These are phyloP conservation scores for Eupsittula cactorum DNA, from an alignment of 2,113 vertebrate genomes.

Conservation along the genomic window DNA sequence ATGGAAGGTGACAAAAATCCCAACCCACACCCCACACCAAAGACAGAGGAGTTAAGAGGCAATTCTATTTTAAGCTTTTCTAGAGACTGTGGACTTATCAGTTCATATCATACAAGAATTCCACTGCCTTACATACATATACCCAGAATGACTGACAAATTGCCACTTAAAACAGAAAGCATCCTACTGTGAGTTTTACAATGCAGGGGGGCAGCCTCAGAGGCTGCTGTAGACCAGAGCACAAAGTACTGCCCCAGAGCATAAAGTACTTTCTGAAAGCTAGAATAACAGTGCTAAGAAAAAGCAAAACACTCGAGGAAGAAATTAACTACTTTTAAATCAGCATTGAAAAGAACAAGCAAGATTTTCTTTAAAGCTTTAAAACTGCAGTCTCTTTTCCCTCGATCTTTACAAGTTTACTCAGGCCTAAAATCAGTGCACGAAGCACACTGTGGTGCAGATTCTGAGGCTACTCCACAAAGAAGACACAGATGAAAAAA, in stretches of 20 bases:
- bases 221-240: not conserved
- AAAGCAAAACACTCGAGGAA: not conserved
- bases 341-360: not conserved
- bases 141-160: not conserved
- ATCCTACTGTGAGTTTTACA: not conserved
- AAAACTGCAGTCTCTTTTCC: not conserved
- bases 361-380: not conserved
- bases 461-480: not conserved
- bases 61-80: not conserved
- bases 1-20: slow-evolving; percentile 19
- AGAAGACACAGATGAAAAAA: not conserved
- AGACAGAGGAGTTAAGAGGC: not conserved
- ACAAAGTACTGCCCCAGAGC: not conserved
- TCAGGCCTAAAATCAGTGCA: not conserved
- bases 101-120: not conserved
- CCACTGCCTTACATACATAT: not conserved
- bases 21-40: not conserved
- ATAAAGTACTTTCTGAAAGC: not conserved
- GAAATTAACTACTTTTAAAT: not conserved
- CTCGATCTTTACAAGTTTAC: not conserved
- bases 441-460: not conserved
- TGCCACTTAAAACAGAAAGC: not conserved
- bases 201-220: not conserved
- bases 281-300: not conserved
- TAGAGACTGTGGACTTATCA: not conserved